Conservation (phyloP, 1,140 invertebrate genomes). For the Protaetia brevitarsis region DNA sequence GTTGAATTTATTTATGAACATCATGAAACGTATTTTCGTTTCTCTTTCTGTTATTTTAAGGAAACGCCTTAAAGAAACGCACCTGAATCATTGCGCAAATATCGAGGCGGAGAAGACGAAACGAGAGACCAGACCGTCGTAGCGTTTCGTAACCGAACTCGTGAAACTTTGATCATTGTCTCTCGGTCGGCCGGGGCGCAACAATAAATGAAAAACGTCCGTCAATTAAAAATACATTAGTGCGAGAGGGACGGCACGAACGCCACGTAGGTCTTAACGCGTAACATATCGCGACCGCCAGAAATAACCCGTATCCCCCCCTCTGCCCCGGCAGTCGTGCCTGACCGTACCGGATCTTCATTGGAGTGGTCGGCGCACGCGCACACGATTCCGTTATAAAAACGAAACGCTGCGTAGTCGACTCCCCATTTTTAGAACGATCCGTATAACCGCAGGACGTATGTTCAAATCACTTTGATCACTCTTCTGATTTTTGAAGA, state of each 20-base stretch:
- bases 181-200: not conserved
- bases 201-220: constrained; percentile 8
- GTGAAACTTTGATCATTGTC: constrained; percentile 6
- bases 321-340: not conserved
- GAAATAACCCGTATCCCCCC: constrained; percentile 18
- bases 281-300: not conserved
- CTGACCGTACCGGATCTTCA: constrained; percentile 12
- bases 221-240: constrained; percentile 20
- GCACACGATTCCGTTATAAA: constrained; percentile 16
- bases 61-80: too few species aligned
- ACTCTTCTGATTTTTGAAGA: not conserved
- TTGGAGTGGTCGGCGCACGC: not conserved
- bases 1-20: too few species aligned
- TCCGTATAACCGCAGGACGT: not conserved
- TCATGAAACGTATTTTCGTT: too few species aligned
- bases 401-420: not conserved
- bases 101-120: not conserved
- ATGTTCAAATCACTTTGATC: not conserved
- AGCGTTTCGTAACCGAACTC: constrained; percentile 3
- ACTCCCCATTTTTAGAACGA: constrained; percentile 2
- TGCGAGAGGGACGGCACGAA: not conserved
- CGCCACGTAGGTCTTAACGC: constrained; percentile 24
- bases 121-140: too few species aligned
- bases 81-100: not conserved
- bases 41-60: too few species aligned